Conservation (phyloP, 2,113 vertebrate genomes). For the Triplophysa tibetana region DNA sequence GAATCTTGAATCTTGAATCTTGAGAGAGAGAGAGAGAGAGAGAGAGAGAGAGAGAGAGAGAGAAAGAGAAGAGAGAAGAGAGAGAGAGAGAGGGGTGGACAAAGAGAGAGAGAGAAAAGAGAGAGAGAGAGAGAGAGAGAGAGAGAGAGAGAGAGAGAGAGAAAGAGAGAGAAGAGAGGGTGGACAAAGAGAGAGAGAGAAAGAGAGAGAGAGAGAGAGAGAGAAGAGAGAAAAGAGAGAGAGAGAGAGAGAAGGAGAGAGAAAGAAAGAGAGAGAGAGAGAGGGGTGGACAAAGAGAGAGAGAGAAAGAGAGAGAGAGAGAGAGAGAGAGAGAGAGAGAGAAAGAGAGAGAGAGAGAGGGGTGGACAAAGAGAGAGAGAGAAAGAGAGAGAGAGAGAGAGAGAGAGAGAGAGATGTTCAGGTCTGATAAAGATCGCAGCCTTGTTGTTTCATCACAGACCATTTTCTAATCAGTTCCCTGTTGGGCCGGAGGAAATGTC, state of each 20-base stretch:
- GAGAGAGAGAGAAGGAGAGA: too few relatives aligned
- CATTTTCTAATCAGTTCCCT: slow-evolving; percentile 78
- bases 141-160: slow-evolving; percentile 32
- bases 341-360: too few relatives aligned
- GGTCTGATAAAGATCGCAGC: slow-evolving; percentile 76
- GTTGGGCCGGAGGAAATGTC: slow-evolving; percentile 70
- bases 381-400: background rate
- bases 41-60: too few relatives aligned
- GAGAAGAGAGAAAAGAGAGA: slow-evolving; percentile 63
- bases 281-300: background rate
- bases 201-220: too few relatives aligned
- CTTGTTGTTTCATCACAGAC: slow-evolving; percentile 75
- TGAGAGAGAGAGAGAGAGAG: too few relatives aligned
- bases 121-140: background rate
- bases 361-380: slow-evolving; percentile 33
- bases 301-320: too few relatives aligned
- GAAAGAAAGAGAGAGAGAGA: slow-evolving; percentile 43
- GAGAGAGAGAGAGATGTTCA: slow-evolving; percentile 59
- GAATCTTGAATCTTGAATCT: too few relatives aligned
- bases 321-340: too few relatives aligned
- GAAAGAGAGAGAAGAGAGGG: too few relatives aligned
- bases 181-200: slow-evolving; percentile 31
- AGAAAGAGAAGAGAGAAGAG: too few relatives aligned
- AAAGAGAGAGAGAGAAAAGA: slow-evolving; percentile 36
- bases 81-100: too few relatives aligned